These are phyloP conservation scores for Diorhabda sublineata DNA, from an alignment of 1,140 invertebrate species.

Conservation along the genomic window DNA sequence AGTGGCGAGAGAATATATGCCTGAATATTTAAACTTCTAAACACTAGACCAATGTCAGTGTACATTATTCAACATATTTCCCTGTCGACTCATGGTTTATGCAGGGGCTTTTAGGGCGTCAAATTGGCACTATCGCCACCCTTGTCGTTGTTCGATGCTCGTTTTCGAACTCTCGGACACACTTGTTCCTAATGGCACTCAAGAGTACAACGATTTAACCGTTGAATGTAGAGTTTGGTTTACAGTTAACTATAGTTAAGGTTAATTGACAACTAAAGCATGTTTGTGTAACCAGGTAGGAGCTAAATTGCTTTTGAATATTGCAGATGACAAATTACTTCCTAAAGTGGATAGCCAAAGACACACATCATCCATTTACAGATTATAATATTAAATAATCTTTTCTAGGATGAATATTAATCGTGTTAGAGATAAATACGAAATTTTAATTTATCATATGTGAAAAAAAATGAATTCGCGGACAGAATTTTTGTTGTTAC, in stretches of 20 bases:
- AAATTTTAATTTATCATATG: no score
- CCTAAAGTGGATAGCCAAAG: neutral
- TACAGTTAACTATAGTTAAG: neutral
- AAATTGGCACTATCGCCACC: constrained; percentile 36
- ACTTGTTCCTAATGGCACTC: constrained; percentile 14
- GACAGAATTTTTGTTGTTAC: no score
- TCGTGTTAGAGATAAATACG: no score
- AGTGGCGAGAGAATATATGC: constrained; percentile 32
- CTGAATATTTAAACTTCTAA: constrained; percentile 42
- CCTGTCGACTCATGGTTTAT: constrained; percentile 43
- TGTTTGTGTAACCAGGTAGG: neutral
- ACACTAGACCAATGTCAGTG: constrained; percentile 41
- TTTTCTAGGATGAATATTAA: no score
- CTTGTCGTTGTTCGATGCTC: constrained; percentile 14
- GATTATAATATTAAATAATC: no score
- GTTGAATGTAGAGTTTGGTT: neutral
- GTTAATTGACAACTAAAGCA: constrained; percentile 6
- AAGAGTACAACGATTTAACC: neutral
- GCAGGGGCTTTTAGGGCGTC: constrained; percentile 42
- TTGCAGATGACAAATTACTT: neutral
- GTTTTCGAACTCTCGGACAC: constrained; percentile 11
- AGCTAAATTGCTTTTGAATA: neutral
- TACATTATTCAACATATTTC: constrained; percentile 38
- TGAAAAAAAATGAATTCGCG: no score
- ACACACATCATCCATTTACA: neutral